Conservation (phyloP, 2,888 invertebrate genomes). For the Oscheius myriophilus region DNA sequence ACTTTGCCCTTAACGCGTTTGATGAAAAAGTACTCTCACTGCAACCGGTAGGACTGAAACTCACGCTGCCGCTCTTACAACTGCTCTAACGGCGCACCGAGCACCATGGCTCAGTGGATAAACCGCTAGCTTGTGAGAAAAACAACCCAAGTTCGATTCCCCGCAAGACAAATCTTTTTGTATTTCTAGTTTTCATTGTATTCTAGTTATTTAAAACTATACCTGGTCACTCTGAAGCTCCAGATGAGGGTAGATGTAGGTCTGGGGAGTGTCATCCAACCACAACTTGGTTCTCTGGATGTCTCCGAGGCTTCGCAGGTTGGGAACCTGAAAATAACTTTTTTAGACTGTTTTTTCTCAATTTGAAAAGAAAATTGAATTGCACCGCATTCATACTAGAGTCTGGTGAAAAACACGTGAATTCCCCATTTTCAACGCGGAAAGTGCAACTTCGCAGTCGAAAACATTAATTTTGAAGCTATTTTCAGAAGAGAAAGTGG, state of each 20-base stretch:
- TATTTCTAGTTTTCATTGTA: no score
- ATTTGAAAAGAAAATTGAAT: slow-evolving; percentile 5
- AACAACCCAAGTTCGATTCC: no score
- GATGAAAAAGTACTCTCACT: no score
- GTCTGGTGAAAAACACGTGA: slow-evolving; percentile 5
- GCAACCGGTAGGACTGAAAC: no score
- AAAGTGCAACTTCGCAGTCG: no score
- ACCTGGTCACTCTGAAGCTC: slow-evolving; percentile 67
- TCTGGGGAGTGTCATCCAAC: slow-evolving; percentile 68
- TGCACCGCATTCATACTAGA: background rate
- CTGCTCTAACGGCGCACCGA: no score
- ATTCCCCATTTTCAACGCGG: background rate
- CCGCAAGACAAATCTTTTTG: no score
- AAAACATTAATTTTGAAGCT: background rate
- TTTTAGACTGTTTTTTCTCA: background rate
- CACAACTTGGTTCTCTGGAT: slow-evolving; percentile 69
- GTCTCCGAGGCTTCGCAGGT: slow-evolving; percentile 64
- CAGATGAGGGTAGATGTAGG: slow-evolving; percentile 66
- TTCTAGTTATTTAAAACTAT: slow-evolving; percentile 1
- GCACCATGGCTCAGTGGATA: no score
- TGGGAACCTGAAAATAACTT: slow-evolving; percentile 57
- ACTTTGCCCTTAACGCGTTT: no score
- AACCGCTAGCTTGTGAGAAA: no score
- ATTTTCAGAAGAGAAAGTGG: background rate
- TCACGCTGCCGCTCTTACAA: no score